Evolutionary conservation across 2,888 invertebrate genomes (phyloP).

Genomic region (Antheraea assamensis): DNA sequence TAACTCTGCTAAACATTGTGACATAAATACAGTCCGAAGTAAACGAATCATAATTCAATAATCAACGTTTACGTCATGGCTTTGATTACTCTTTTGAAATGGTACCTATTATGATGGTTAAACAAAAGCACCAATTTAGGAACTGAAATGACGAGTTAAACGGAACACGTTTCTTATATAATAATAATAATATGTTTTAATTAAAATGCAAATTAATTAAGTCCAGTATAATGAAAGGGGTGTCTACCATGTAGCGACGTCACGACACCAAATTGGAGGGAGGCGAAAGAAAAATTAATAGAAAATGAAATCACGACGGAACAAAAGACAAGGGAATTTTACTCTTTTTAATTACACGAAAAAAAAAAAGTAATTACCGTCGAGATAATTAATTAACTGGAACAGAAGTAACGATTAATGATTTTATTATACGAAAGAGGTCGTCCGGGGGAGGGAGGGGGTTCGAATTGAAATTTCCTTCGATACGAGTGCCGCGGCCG

Average conservation of each 20-base stretch:
- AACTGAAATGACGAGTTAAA: slow-evolving; percentile 45
- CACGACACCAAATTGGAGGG: slow-evolving; percentile 84
- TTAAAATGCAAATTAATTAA: slow-evolving; percentile 80
- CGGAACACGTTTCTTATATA: slow-evolving; percentile 55
- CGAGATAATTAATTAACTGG: slow-evolving; percentile 83
- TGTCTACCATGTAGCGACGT: slow-evolving; percentile 75
- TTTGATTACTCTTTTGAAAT: slow-evolving; percentile 27
- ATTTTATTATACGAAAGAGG: slow-evolving; percentile 82
- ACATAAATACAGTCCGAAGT: background rate
- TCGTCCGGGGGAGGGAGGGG: slow-evolving; percentile 53
- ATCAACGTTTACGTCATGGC: slow-evolving; percentile 1
- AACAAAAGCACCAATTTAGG: slow-evolving; percentile 47
- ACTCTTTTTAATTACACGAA: slow-evolving; percentile 83
- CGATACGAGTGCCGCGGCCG: slow-evolving; percentile 38
- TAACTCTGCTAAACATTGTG: too few species aligned
- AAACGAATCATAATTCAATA: slow-evolving; percentile 10
- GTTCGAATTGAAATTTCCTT: slow-evolving; percentile 74
- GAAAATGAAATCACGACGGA: slow-evolving; percentile 81
- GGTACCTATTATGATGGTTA: slow-evolving; percentile 35
- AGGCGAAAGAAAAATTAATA: slow-evolving; percentile 82
- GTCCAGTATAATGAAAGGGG: slow-evolving; percentile 79
- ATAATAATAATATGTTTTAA: slow-evolving; percentile 78
- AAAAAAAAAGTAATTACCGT: slow-evolving; percentile 77
- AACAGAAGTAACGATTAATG: slow-evolving; percentile 83
- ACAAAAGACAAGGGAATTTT: slow-evolving; percentile 81